Conservation (phyloP, 2,888 invertebrate species). For the Trileptium ribeirensis region DNA sequence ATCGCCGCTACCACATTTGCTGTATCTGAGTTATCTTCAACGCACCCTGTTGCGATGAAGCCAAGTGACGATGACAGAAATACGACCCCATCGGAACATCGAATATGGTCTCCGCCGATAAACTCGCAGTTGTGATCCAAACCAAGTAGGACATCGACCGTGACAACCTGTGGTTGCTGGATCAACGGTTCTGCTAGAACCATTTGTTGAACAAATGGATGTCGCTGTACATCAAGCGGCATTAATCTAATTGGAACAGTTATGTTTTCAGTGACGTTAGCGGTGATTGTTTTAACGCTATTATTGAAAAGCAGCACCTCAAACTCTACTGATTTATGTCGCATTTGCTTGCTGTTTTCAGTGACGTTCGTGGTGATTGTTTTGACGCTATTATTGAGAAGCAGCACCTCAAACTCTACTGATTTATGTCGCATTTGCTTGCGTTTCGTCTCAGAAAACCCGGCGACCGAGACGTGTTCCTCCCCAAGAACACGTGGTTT, state of each 20-base stretch:
- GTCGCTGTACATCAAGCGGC: background rate
- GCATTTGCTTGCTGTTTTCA: background rate
- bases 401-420: background rate
- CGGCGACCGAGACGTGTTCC: background rate
- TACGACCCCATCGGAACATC: background rate
- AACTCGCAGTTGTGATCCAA: background rate
- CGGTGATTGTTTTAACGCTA: background rate
- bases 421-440: background rate
- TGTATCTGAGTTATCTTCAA: background rate
- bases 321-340: background rate
- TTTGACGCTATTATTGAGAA: background rate
- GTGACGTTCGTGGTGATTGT: background rate
- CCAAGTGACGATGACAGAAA: background rate
- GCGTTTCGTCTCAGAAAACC: background rate
- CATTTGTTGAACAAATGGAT: background rate
- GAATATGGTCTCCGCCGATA: background rate
- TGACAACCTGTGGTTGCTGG: background rate
- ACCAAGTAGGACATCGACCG: constrained; percentile 1
- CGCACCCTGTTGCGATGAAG: background rate
- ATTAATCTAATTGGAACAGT: background rate
- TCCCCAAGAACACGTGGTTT: background rate
- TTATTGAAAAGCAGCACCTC: background rate
- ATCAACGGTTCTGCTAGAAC: background rate
- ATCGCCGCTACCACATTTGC: background rate
- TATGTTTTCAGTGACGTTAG: background rate